Evolutionary conservation across 2,888 invertebrate genomes (phyloP).

Genomic region (Litoditis marina): DNA sequence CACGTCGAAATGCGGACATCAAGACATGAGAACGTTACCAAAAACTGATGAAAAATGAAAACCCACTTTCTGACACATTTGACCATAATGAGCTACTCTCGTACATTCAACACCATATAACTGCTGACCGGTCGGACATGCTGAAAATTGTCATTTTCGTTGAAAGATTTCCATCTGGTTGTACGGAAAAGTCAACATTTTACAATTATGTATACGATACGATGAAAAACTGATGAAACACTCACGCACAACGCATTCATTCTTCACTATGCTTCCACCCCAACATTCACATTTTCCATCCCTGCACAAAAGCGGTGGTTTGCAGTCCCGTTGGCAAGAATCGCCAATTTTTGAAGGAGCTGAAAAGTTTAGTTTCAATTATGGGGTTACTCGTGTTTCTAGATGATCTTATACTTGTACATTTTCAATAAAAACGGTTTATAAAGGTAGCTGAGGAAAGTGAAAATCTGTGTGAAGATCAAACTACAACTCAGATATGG

Average conservation of each 20-base stretch:
- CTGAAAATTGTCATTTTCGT: constrained; percentile 25
- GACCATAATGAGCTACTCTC: constrained; percentile 55
- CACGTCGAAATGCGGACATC: too few relatives aligned
- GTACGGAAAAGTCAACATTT: neutral
- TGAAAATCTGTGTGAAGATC: too few relatives aligned
- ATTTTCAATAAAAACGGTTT: too few relatives aligned
- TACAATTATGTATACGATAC: neutral
- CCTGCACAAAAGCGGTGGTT: constrained; percentile 60
- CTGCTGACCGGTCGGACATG: constrained; percentile 59
- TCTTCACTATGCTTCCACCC: constrained; percentile 59
- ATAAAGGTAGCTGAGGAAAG: too few relatives aligned
- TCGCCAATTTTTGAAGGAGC: constrained; percentile 60
- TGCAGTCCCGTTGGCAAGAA: constrained; percentile 59
- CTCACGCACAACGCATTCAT: constrained; percentile 60
- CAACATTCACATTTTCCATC: constrained; percentile 62
- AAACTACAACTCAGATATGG: too few relatives aligned
- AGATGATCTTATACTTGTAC: too few relatives aligned
- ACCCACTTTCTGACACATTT: constrained; percentile 49
- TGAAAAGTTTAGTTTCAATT: constrained; percentile 32
- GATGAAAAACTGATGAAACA: too few relatives aligned
- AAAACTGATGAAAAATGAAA: neutral
- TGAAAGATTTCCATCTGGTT: neutral
- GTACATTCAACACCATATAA: constrained; percentile 59
- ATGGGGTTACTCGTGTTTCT: neutral
- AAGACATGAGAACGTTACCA: too few relatives aligned